A percentile compares a stretch with the other conserved stretches of the same genome.
Evolutionary conservation across 2,797 vertebrate genomes (phyloP).

Genomic region (Toxotes lorentzi): DNA sequence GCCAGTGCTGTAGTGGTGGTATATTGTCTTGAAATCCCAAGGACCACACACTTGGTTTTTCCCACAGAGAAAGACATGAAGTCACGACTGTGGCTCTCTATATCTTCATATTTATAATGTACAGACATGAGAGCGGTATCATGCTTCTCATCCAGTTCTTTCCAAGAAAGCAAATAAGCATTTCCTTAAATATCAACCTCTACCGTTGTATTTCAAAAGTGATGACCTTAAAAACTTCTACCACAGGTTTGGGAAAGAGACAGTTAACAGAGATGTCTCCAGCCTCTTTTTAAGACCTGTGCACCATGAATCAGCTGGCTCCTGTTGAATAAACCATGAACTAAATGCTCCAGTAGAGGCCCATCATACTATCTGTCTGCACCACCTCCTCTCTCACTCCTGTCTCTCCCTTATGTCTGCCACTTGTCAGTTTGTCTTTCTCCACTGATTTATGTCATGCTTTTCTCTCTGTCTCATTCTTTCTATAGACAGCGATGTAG

Average conservation of each 20-base stretch:
- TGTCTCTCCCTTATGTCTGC: constrained; percentile 7
- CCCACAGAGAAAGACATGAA: not conserved
- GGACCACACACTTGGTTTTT: no score
- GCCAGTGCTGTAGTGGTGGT: no score
- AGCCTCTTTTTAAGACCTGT: constrained; percentile 9
- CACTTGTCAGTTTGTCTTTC: constrained; percentile 27
- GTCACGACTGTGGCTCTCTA: no score
- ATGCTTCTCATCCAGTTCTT: not conserved
- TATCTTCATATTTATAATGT: no score
- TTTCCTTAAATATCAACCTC: not conserved
- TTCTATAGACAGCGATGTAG: not conserved
- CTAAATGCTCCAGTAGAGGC: constrained; percentile 12
- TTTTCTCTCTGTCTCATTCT: constrained; percentile 11
- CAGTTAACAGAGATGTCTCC: constrained; percentile 6
- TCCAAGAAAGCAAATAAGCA: not conserved
- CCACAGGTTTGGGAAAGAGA: not conserved
- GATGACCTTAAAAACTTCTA: not conserved
- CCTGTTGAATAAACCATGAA: constrained; percentile 64
- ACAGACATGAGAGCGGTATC: no score
- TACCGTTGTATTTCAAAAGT: no score
- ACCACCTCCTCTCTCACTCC: constrained; percentile 12
- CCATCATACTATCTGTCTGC: constrained; percentile 37
- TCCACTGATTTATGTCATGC: constrained; percentile 16
- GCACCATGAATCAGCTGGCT: constrained; percentile 34
- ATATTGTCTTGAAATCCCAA: not conserved